Evolutionary conservation across 2,797 vertebrate genomes (phyloP), one percentile per base, ranked within the genome.

Genomic region (Peromyscus aztecus): DNA sequence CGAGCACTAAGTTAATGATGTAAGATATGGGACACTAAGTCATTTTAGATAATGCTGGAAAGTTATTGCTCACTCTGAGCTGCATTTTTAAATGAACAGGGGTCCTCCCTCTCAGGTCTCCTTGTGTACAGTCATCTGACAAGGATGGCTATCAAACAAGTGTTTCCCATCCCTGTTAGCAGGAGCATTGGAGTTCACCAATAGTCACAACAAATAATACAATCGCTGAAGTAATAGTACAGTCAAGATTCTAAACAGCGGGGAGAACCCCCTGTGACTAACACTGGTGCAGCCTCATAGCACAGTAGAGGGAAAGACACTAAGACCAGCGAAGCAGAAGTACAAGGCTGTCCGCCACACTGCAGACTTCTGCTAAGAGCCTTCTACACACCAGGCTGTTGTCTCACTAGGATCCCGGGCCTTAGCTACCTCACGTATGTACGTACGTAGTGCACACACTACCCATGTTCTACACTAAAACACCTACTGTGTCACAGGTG

Each of bases 1-100:
- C 55, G 90, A 96, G 89, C 19, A 16, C 6, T 65, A 94, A 89
- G 55, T 69, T 89, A 86, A 57, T n/a, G 73, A 37, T 13, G 31
- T 4, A 88, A 73, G 57, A 40, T 12, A 16, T 40, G 65, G 17
- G 11, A 40, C 55, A 57, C 0, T 55, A 46, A 89, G 24, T 57
- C 23, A 46, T 31, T 73, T 83, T 43, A 61, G 46, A 90, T 67
- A 89, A 75, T 37, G 43, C 23, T 55, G 24, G 37, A 71, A 75
- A n/a, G 86, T 55, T n/a, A 78, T 19, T 52, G 31, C 67, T 23
- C 29, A 6, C 80, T 24, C 4, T 43, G 52, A 55, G 24, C 63
- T 77, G 34, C 8, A n/a, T 69, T 52, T 82, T 73, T 61, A 57
- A 92, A 94, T 43, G 19, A 34, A 57, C 21, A 24, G 2, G 10